A percentile compares a stretch with the other conserved stretches of the same genome.
These are phyloP conservation scores for Archocentrus centrarchus DNA, from an alignment of 2,113 vertebrate genomes.

Conservation along the genomic window DNA sequence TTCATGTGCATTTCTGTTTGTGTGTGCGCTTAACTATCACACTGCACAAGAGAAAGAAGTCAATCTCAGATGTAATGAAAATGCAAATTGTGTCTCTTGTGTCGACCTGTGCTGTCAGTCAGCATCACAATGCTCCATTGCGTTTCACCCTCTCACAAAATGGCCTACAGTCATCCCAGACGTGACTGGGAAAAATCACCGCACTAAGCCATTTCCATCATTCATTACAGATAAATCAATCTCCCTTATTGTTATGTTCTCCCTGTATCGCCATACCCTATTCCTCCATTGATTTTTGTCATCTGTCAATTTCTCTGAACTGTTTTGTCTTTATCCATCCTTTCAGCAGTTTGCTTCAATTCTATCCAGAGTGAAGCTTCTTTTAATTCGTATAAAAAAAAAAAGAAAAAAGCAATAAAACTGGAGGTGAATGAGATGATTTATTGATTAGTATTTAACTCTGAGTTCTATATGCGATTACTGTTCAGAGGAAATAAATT, in stretches of 20 bases:
- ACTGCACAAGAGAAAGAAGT: constrained; percentile 44
- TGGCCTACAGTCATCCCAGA: constrained; percentile 20
- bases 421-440: constrained; percentile 33
- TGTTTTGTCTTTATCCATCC: constrained; percentile 33
- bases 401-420: constrained; percentile 32
- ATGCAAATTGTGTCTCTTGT: constrained; percentile 69
- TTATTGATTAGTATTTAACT: constrained; percentile 54
- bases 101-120: constrained; percentile 67
- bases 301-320: constrained; percentile 34
- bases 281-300: constrained; percentile 56
- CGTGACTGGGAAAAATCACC: constrained; percentile 38
- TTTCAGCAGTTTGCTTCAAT: neutral
- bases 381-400: constrained; percentile 29
- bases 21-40: constrained; percentile 11
- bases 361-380: constrained; percentile 10
- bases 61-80: constrained; percentile 72
- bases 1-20: neutral
- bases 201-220: constrained; percentile 44
- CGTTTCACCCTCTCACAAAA: constrained; percentile 48
- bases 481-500: constrained; percentile 50
- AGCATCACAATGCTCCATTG: constrained; percentile 44
- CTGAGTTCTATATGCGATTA: constrained; percentile 49
- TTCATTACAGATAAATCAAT: constrained; percentile 65
- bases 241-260: constrained; percentile 53
- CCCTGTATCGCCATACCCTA: constrained; percentile 34